Base-by-base conservation (phyloP, 2,113 vertebrate genomes). In the Notothenia rossii region DNA sequence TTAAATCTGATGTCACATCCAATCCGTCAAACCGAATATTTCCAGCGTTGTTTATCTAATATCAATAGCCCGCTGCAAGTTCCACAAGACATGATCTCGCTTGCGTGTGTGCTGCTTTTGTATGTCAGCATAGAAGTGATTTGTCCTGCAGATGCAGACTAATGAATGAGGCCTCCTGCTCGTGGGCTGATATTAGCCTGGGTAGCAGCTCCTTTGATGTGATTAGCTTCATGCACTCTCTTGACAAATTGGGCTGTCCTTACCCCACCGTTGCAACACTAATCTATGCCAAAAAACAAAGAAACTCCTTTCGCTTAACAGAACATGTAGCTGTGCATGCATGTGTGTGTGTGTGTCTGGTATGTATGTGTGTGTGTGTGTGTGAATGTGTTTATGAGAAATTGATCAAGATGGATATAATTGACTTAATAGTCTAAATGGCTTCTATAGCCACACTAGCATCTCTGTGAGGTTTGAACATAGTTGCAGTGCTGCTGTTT, bases 211-310 rank as follows among this genome's bases (percentile, higher is more conserved):
- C 88, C 86, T 93, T 93, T 94, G 90, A 93, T 94, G 91, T 89
- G 89, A 94, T 94, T 94, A 92, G 90, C 87, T 91, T 81, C 76
- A 48, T 88, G 88, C 85, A 77, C 91, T 84, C 90, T 90, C 85
- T 87, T 92, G 92, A 94, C 92, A 93, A 92, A 94, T 91, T 91
- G 88, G 83, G 80, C 89, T 90, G 92, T 93, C 91, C 88, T 93
- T 73, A 86, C 77, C 89, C 85, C 84, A 82, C 88, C 88, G 86
- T 86, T 74, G 72, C 88, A 86, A 75, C 77, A 93, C 90, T 91
- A 88, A 92, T 93, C 90, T 91, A 84, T 91, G 91, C 86, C 90
- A 91, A 91, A 86, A 92, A 87, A 89, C 77, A 90, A 88, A 88
- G 82, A 80, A 79, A 72, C 55, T 78, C 75, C 71, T 82, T 82